Conservation (phyloP, 2,888 invertebrate species). For the Drosophila paucipuncta region DNA sequence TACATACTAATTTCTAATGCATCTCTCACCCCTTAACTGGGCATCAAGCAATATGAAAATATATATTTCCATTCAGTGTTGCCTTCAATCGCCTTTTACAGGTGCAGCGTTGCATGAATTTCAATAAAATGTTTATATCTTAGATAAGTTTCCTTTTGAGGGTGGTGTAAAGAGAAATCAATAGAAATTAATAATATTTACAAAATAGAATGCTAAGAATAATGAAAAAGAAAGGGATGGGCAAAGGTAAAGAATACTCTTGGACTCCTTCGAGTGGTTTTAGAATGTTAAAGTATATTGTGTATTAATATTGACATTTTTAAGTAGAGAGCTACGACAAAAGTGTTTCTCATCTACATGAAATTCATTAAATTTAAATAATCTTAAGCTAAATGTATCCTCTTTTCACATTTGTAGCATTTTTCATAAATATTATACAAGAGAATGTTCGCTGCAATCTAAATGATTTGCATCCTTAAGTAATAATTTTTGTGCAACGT, state of each 20-base stretch:
- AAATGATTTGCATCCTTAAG: constrained; percentile 10
- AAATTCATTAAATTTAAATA: background rate
- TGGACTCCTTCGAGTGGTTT: background rate
- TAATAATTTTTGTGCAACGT: background rate
- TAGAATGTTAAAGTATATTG: background rate
- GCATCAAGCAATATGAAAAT: background rate
- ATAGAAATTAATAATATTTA: no score
- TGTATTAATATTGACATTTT: background rate
- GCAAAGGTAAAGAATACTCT: background rate
- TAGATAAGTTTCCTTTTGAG: background rate
- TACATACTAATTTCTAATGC: background rate
- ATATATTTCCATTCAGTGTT: background rate
- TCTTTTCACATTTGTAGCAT: background rate
- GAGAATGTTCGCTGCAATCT: background rate
- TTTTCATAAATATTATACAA: background rate
- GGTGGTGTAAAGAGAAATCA: background rate
- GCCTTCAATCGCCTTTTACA: background rate
- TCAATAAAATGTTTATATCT: background rate
- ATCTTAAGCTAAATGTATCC: background rate
- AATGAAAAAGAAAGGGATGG: accelerated
- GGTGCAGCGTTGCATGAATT: background rate
- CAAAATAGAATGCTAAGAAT: background rate
- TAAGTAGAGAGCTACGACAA: background rate
- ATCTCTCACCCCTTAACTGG: background rate
- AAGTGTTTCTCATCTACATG: background rate